Conservation (phyloP, 2,113 vertebrate genomes). For the Urocolius indicus region DNA sequence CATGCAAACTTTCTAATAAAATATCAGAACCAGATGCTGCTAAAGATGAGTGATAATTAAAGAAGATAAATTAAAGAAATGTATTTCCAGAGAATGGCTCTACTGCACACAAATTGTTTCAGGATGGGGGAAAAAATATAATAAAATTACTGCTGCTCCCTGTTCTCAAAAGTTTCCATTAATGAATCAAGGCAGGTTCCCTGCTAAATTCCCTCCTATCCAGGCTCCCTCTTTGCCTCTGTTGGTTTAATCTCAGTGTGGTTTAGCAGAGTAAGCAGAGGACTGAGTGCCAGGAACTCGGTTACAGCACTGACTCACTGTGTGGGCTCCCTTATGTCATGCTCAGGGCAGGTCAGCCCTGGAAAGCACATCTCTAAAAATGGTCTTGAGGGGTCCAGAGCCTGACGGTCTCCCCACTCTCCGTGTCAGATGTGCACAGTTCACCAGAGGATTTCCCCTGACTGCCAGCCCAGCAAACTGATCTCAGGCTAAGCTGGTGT, state of each 20-base stretch:
- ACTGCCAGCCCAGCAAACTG: neutral
- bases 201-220: slow-evolving; percentile 52
- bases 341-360: slow-evolving; percentile 27
- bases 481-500: neutral
- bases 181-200: slow-evolving; percentile 69
- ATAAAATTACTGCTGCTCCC: slow-evolving; percentile 69
- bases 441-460: neutral
- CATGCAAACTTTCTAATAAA: slow-evolving; percentile 80
- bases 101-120: slow-evolving; percentile 73
- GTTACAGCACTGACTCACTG: slow-evolving; percentile 52
- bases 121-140: slow-evolving; percentile 72
- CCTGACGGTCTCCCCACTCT: neutral
- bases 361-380: slow-evolving; percentile 27
- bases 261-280: slow-evolving; percentile 51
- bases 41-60: slow-evolving; percentile 82
- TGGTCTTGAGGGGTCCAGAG: neutral
- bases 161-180: slow-evolving; percentile 74
- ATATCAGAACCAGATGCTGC: slow-evolving; percentile 82
- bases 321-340: slow-evolving; percentile 50
- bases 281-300: neutral
- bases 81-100: slow-evolving; percentile 77
- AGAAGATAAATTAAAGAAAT: slow-evolving; percentile 82
- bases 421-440: neutral
- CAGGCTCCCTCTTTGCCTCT: slow-evolving; percentile 47
- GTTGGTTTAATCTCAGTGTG: slow-evolving; percentile 55